These are phyloP conservation scores for Perccottus glenii DNA, from an alignment of 2,113 vertebrate species.

Conservation along the genomic window DNA sequence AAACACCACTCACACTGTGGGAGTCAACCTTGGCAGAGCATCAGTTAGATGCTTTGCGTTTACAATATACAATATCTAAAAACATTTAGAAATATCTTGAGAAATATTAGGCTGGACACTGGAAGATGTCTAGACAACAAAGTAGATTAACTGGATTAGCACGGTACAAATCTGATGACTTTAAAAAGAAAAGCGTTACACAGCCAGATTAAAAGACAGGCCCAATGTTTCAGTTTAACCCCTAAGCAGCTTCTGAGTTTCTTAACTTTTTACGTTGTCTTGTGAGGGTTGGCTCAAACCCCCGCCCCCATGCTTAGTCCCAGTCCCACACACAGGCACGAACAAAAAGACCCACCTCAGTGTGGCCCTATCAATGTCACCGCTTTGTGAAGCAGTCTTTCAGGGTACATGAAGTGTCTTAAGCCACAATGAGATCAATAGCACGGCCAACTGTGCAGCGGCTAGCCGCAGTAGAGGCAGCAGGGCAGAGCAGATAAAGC, in stretches of 20 bases:
- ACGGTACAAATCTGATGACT: constrained; percentile 48
- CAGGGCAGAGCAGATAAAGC: constrained; percentile 60
- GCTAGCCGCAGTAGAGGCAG: constrained; percentile 32
- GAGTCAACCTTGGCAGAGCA: constrained; percentile 58
- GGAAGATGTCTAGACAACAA: constrained; percentile 45
- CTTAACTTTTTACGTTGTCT: constrained; percentile 59
- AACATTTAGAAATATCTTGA: constrained; percentile 19
- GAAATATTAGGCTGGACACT: constrained; percentile 15
- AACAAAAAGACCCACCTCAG: constrained; percentile 78
- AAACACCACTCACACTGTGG: constrained; percentile 51
- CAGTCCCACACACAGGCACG: constrained; percentile 74
- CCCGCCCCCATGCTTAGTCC: constrained; percentile 64
- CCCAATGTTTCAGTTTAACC: constrained; percentile 59
- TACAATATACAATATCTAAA: constrained; percentile 29
- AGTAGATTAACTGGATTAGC: constrained; percentile 52
- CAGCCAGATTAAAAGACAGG: constrained; percentile 31
- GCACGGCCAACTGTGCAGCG: constrained; percentile 67
- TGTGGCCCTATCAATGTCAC: constrained; percentile 80
- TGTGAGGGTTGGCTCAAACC: constrained; percentile 62
- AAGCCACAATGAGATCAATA: constrained; percentile 79
- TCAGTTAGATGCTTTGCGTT: constrained; percentile 38
- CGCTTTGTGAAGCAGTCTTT: constrained; percentile 76
- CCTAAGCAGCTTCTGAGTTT: constrained; percentile 47
- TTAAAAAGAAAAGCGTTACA: constrained; percentile 41
- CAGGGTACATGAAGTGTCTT: constrained; percentile 80